Evolutionary conservation across 1,140 invertebrate species (phyloP), one percentile per base, ranked within the genome.

Genomic region (Drosophila willistoni): DNA sequence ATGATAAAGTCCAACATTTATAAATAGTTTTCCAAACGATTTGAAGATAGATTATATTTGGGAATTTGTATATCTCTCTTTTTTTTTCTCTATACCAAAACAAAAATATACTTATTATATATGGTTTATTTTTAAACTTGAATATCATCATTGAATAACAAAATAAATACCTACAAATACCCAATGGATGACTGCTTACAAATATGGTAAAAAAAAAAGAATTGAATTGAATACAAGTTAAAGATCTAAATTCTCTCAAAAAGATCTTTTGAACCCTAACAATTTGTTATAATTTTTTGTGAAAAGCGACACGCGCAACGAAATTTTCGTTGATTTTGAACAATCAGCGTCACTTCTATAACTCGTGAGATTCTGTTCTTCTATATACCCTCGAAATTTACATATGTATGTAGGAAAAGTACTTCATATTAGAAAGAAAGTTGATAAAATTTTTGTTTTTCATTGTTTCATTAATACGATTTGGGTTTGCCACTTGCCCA

Each of bases 221-320:
- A 86, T 72, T 60, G 67, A 85, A 81, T 85, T 86, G 65, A 36
- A 79, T 41, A 56, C 25, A 61, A 19, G 1, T 29, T 29, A 55
- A 14, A 17, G 7, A 7, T 22, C 17, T 41, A 7, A 29, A 29
- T 29, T 29, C 22, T 34, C 12, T 39, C 12, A 3, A 39, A 12
- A 39, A 39, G 36, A 39, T 13, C 36, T 39, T 39, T 39, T 39
- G 36, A 39, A 12, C 36, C 36, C 69, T 42, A 55, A 19, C 60
- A 55, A 77, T 71, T 65, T 71, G 44, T 77, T 73, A 77, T 51
- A 64, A 41, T 70, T 61, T 77, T 64, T 29, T 29, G 29, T 22
- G 44, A 17, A n/a, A 22, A 10, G 55, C 14, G 12, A 56, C 36
- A 39, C 42, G 42, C 75, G 34, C 68, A 64, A 25, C 47, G 42